Percentiles rank a stretch among this genome's conserved stretches.
Conservation (phyloP, 2,888 invertebrate genomes). For the Bembecia ichneumoniformis region DNA sequence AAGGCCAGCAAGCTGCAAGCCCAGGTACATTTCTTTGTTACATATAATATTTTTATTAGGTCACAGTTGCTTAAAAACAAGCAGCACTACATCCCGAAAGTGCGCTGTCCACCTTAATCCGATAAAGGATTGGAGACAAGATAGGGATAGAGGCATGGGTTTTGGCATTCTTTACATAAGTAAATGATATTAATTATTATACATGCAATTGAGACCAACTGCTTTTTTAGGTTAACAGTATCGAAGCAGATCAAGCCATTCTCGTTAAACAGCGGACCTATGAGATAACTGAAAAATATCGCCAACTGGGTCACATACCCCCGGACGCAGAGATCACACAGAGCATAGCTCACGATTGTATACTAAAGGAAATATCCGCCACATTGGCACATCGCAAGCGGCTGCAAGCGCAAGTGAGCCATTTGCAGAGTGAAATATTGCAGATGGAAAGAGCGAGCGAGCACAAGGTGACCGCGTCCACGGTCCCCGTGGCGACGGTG, state of each 20-base stretch:
- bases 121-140: no score
- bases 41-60: constrained; percentile 38
- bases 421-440: constrained; percentile 83
- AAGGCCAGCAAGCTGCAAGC: constrained; percentile 89
- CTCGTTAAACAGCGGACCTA: constrained; percentile 81
- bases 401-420: constrained; percentile 83
- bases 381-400: constrained; percentile 88
- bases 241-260: constrained; percentile 84
- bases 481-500: constrained; percentile 54
- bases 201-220: background rate
- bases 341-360: constrained; percentile 82
- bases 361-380: constrained; percentile 88
- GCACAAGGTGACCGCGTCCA: constrained; percentile 58
- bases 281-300: constrained; percentile 81
- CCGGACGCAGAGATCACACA: constrained; percentile 75
- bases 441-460: constrained; percentile 81
- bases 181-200: no score
- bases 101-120: background rate
- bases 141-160: no score
- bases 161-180: no score
- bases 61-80: background rate
- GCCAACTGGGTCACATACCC: constrained; percentile 67
- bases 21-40: constrained; percentile 72
- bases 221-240: constrained; percentile 65
- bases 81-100: background rate